Conservation (phyloP, 1,140 invertebrate genomes). For the Drosophila lowei region DNA sequence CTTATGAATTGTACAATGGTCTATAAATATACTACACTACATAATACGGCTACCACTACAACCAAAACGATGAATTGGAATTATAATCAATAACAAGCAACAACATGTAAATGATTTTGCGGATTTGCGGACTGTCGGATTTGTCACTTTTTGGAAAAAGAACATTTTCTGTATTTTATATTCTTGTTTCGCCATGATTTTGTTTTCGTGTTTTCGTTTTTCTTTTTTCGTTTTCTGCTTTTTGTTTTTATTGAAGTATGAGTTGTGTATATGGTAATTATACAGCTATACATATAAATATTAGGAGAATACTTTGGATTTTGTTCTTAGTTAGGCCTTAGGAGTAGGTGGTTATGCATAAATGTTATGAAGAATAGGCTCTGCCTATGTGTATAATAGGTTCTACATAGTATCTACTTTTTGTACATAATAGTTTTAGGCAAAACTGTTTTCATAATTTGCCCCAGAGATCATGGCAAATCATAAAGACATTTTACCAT, state of each 20-base stretch:
- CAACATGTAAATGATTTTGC: constrained; percentile 38
- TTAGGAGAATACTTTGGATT: constrained; percentile 79
- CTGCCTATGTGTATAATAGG: constrained; percentile 64
- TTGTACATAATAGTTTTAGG: constrained; percentile 73
- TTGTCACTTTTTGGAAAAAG: too few relatives aligned
- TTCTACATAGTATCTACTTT: constrained; percentile 46
- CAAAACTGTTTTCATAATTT: constrained; percentile 63
- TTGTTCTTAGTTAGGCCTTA: constrained; percentile 66
- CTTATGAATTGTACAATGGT: constrained; percentile 58
- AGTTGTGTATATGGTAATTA: constrained; percentile 49
- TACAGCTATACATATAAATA: constrained; percentile 75
- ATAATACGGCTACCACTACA: constrained; percentile 50
- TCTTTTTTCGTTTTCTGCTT: constrained; percentile 36
- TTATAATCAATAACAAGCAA: constrained; percentile 48
- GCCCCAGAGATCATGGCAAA: constrained; percentile 64
- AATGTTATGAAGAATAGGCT: constrained; percentile 58
- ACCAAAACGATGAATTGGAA: constrained; percentile 54
- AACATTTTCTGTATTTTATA: too few relatives aligned
- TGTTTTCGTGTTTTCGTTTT: constrained; percentile 18
- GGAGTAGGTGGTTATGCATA: constrained; percentile 52
- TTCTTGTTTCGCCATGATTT: background rate
- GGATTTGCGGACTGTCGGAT: background rate
- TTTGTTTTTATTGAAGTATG: constrained; percentile 65
- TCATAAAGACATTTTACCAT: constrained; percentile 49
- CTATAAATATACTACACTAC: constrained; percentile 36